Base-by-base conservation (phyloP, 2,888 invertebrate species). In the Polylopha cassiicola region DNA sequence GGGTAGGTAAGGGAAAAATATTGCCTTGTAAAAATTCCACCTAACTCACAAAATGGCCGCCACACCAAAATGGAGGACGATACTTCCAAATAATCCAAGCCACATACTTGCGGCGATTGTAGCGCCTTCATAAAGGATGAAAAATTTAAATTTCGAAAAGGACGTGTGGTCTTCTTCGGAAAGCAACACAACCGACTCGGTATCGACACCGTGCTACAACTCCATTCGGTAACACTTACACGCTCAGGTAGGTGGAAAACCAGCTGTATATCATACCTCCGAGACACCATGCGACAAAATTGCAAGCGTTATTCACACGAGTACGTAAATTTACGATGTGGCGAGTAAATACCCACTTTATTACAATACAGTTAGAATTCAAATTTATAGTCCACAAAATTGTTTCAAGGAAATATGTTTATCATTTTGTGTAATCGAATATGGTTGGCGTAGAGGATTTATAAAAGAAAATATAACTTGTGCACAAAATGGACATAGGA, bases 111-210 rank as follows among this genome's bases (percentile, higher is more conserved):
- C 31, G 44, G 39, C 28, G 27, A 36, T 39, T 36, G 28, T 41
- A 15, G 36, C 22, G 39, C 34, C 39, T 31, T 39, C 39, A 34
- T 36, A 38, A 32, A 39, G 36, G 44, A 30, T 34, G n/a, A 22
- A 36, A 37, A 39, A 44, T 44, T 44, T 44, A 44, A 44, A 44
- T 44, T 44, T 44, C 8, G 22, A 36, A 23, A 27, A 43, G 39
- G 29, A 36, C 39, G 20, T 15, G 24, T 15, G 21, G 15, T n/a
- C 17, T 1, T 10, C 4, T 15, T 3, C 16, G 6, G 24, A 26
- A 11, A 7, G 2, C 2, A 9, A 26, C 41, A 26, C 30, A n/a
- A 15, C 2, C 1, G 5, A 21, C 24, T 21, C 41, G 1, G 41
- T 26, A 36, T 24, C 9, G 4, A 24, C 5, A 1, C 9, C 1